Conservation (phyloP, 2,113 vertebrate genomes). For the Tachuris rubrigastra region DNA sequence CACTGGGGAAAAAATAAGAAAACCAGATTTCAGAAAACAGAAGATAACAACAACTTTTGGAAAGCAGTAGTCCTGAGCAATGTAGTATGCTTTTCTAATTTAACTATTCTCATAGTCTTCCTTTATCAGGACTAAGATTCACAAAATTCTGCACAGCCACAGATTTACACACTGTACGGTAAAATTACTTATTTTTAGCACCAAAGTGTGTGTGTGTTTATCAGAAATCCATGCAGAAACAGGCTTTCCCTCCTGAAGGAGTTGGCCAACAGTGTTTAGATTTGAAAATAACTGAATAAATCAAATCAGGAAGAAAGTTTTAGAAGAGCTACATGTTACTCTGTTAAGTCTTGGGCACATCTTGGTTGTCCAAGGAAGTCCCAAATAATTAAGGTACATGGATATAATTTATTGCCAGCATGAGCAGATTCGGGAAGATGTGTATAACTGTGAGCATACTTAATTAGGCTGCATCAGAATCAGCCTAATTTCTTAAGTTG, state of each 20-base stretch:
- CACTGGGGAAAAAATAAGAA: background rate
- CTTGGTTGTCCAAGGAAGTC: background rate
- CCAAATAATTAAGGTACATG: background rate
- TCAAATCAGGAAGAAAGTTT: background rate
- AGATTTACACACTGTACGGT: background rate
- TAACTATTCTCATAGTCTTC: background rate
- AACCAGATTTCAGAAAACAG: background rate
- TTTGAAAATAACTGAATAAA: background rate
- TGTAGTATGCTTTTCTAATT: background rate
- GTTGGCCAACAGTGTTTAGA: background rate
- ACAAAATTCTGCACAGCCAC: background rate
- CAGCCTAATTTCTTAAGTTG: slow-evolving; percentile 2
- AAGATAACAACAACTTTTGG: background rate
- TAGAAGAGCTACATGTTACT: background rate
- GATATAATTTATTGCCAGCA: background rate
- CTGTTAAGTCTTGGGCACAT: background rate
- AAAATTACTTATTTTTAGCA: background rate
- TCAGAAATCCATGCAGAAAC: background rate
- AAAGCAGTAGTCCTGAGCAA: background rate
- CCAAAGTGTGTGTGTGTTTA: fast-evolving
- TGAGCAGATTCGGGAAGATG: background rate
- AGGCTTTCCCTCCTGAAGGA: background rate
- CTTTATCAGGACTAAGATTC: background rate
- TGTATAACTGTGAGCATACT: background rate
- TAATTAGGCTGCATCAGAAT: background rate